Percentiles rank a stretch among this genome's conserved stretches.
phyloP scores from a whole-genome alignment of 2,797 vertebrate genomes.

The Myioborus miniatus region DNA sequence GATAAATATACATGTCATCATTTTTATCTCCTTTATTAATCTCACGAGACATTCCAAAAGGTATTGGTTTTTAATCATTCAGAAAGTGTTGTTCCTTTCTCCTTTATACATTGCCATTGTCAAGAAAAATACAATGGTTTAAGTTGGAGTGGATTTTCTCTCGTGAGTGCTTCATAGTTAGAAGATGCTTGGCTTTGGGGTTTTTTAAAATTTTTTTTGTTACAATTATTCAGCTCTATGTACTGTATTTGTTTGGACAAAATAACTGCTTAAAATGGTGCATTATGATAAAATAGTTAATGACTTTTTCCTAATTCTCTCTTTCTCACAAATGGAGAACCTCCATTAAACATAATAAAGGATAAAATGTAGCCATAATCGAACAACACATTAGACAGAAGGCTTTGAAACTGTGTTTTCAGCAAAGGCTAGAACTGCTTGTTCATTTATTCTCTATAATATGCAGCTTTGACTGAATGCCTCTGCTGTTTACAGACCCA shows the following conservation, averaged over 20 bases:
- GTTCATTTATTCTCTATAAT: conserved; percentile 31
- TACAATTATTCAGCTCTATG: background rate
- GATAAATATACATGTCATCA: background rate
- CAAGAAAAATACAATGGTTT: background rate
- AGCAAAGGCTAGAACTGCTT: conserved; percentile 15
- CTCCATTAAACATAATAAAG: conserved; percentile 23
- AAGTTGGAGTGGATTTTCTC: background rate
- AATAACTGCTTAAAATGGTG: background rate
- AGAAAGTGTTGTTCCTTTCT: background rate
- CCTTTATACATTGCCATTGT: background rate
- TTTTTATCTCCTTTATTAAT: background rate
- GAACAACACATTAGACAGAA: conserved; percentile 31
- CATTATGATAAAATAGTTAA: conserved; percentile 17
- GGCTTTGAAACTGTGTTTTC: conserved; percentile 37
- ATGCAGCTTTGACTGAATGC: conserved; percentile 24
- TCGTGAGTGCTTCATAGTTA: background rate
- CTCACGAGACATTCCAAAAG: background rate
- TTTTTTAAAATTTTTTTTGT: background rate
- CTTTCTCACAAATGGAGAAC: conserved; percentile 33
- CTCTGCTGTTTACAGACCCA: conserved; percentile 19
- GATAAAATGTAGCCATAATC: conserved; percentile 25
- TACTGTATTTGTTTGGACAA: background rate
- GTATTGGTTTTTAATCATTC: background rate
- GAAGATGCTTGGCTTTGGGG: background rate
- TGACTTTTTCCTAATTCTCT: conserved; percentile 16